phyloP scores from a whole-genome alignment of 2,888 invertebrate species.

The Protodeltote pygarga region DNA sequence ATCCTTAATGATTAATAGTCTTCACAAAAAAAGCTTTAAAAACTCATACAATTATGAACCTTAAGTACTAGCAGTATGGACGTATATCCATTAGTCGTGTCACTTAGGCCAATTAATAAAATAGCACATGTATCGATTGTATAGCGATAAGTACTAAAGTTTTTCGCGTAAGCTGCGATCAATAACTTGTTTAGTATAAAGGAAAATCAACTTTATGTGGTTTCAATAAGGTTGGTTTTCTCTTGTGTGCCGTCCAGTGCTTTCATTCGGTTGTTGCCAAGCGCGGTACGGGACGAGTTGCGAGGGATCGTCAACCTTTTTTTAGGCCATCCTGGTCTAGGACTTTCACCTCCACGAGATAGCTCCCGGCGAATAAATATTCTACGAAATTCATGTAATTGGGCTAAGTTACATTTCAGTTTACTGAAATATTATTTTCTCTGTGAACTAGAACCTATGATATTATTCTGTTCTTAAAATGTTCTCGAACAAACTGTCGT shows the following conservation, averaged over 20 bases:
- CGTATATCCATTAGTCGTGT: slow-evolving; percentile 37
- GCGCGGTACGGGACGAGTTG: slow-evolving; percentile 65
- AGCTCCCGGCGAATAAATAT: slow-evolving; percentile 28
- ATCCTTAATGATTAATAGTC: slow-evolving; percentile 47
- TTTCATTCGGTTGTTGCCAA: slow-evolving; percentile 82
- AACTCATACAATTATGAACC: slow-evolving; percentile 17
- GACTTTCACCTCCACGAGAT: slow-evolving; percentile 70
- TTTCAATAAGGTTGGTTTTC: slow-evolving; percentile 33
- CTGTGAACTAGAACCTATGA: slow-evolving; percentile 3
- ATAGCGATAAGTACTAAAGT: slow-evolving; percentile 80
- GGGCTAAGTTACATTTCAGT: slow-evolving; percentile 1
- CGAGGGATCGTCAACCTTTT: slow-evolving; percentile 80
- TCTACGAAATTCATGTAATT: slow-evolving; percentile 11
- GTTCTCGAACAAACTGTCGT: not conserved
- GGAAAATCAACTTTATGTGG: slow-evolving; percentile 47
- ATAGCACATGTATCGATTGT: slow-evolving; percentile 73
- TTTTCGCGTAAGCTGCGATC: slow-evolving; percentile 83
- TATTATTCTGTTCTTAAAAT: slow-evolving; percentile 1
- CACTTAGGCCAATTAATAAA: slow-evolving; percentile 72
- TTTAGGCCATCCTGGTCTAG: slow-evolving; percentile 70
- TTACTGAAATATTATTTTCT: no score
- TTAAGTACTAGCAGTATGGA: slow-evolving; percentile 22
- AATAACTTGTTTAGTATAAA: slow-evolving; percentile 64
- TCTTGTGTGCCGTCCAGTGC: slow-evolving; percentile 48
- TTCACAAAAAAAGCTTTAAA: slow-evolving; percentile 19